Base-by-base conservation (phyloP, 2,797 vertebrate genomes). In the Lagorchestes hirsutus region DNA sequence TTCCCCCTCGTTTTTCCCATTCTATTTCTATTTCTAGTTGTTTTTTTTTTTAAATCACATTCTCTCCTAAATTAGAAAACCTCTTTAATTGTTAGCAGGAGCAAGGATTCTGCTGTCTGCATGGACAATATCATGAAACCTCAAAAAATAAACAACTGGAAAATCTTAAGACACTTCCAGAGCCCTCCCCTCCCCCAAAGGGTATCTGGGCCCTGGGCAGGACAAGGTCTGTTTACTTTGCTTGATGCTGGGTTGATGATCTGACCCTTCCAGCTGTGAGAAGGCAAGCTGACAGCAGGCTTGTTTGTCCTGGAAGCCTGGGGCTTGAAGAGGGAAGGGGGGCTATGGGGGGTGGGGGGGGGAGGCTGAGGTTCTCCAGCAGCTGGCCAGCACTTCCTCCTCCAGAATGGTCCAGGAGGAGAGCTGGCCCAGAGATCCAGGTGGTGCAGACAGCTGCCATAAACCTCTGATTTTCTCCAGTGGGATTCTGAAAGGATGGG, bases 221-320 rank as follows among this genome's bases (percentile, higher is more conserved):
- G 96, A 96, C 8, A 82, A 98, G 98, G 98, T 96, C 97, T 98
- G 98, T 98, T 97, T 98, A 98, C 98, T 98, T 98, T 98, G 98
- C 98, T 98, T 99, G 98, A 98, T 95, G 97, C 96, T 98, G 98
- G 98, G 98, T 98, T 98, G 98, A 98, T 98, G 98, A 98, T 98
- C 98, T 98, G 98, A 99, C 98, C 98, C 97, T 97, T 98, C 98
- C 98, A 98, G 99, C 98, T 99, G 98, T 97, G 98, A 98, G 98
- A 98, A 91, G 95, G 97, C 98, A 97, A 97, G 96, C 97, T 98
- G 98, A 98, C 98, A 98, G 98, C 95, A 59, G 97, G 98, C 96
- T 98, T 99, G 98, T 98, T 98, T 99, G 98, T 98, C 94, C 98
- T 98, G 97, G 98, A 98, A 97, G 97, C 97, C 54, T 94, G 96